Evolutionary conservation across 2,888 invertebrate genomes (phyloP).

Genomic region (Ichneumon xanthorius): DNA sequence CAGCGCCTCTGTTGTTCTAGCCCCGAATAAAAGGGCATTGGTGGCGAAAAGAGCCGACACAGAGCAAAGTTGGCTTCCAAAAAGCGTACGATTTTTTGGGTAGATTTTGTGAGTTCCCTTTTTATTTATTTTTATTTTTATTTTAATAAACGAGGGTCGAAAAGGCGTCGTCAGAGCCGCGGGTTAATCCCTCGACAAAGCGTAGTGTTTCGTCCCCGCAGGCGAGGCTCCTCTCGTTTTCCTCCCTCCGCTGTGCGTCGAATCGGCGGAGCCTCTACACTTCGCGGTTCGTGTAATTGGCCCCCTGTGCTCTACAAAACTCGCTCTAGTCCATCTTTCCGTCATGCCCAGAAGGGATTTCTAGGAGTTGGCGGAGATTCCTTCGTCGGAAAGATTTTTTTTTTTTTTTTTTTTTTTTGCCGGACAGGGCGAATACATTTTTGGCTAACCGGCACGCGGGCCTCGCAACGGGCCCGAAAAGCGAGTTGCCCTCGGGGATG

Average conservation of each 20-base stretch:
- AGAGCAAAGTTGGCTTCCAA: neutral
- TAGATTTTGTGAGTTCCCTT: neutral
- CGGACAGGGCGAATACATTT: conserved; percentile 77
- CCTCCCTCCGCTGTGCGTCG: conserved; percentile 10
- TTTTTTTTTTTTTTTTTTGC: conserved; percentile 2
- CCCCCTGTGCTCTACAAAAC: conserved; percentile 69
- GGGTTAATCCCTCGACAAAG: conserved; percentile 76
- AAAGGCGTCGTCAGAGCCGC: conserved; percentile 67
- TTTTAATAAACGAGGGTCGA: conserved; percentile 35
- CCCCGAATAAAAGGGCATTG: neutral
- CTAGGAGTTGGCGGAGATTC: conserved; percentile 78
- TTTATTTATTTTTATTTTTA: neutral
- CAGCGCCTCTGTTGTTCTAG: no score
- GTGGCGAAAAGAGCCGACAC: neutral
- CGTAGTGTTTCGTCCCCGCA: conserved; percentile 69
- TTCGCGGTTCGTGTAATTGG: conserved; percentile 78
- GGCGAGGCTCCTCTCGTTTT: conserved; percentile 41
- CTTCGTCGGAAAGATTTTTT: conserved; percentile 6
- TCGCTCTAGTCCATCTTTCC: conserved; percentile 74
- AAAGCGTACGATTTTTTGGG: neutral
- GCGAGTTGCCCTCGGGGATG: conserved; percentile 45
- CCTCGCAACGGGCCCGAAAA: conserved; percentile 46
- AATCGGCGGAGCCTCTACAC: conserved; percentile 4
- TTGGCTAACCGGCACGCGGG: conserved; percentile 68
- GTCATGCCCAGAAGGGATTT: conserved; percentile 81